phyloP scores from a whole-genome alignment of 2,888 invertebrate species.

The Alloscopus bannaensis region DNA sequence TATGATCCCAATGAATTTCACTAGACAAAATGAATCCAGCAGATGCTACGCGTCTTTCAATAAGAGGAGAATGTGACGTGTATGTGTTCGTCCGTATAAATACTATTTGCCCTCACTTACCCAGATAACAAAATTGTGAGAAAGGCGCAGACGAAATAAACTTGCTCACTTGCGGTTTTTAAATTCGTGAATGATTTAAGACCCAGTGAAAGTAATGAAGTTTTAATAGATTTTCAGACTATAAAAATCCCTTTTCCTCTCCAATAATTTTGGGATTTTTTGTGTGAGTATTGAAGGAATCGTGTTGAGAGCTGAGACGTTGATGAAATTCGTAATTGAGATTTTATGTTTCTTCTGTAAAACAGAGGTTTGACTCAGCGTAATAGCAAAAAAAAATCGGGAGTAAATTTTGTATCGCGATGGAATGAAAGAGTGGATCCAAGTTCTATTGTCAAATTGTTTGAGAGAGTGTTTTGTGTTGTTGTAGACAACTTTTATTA shows the following conservation, averaged over 20 bases:
- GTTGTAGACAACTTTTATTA: too few relatives aligned
- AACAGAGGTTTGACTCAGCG: background rate
- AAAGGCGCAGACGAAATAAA: background rate
- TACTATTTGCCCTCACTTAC: background rate
- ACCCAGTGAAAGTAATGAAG: constrained; percentile 10
- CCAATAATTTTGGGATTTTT: too few relatives aligned
- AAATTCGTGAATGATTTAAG: constrained; percentile 31
- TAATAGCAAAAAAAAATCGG: background rate
- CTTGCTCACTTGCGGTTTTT: background rate
- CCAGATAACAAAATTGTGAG: background rate
- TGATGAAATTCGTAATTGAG: background rate
- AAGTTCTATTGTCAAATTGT: too few relatives aligned
- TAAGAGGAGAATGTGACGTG: background rate
- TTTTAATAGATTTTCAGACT: constrained; percentile 31
- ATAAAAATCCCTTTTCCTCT: too few relatives aligned
- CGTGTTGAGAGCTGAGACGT: background rate
- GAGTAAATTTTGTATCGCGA: background rate
- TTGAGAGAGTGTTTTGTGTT: too few relatives aligned
- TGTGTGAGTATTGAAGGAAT: too few relatives aligned
- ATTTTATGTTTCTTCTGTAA: background rate
- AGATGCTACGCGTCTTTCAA: background rate
- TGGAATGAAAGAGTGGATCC: background rate
- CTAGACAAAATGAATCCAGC: background rate
- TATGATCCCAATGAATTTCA: background rate
- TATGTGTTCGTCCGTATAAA: background rate